Conservation (phyloP, 2,888 invertebrate genomes). For the Hedychridium roseum region DNA sequence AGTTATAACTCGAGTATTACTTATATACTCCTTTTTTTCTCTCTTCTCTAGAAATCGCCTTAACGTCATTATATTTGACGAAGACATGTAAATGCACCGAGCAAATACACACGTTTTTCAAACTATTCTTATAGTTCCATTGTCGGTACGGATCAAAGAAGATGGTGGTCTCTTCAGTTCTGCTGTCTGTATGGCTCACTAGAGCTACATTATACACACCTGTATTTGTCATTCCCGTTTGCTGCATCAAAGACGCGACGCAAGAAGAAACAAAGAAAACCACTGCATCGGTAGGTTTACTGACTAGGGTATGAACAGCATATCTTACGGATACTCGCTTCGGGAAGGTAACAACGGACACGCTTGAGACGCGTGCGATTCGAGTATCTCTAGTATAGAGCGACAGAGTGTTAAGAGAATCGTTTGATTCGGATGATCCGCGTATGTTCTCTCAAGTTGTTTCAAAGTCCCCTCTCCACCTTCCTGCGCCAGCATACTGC, state of each 20-base stretch:
- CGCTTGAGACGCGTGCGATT: conserved; percentile 55
- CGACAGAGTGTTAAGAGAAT: conserved; percentile 57
- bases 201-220: no score
- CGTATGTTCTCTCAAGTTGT: conserved; percentile 56
- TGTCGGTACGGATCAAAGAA: background rate
- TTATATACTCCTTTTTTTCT: conserved; percentile 1
- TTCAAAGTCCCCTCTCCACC: conserved; percentile 68
- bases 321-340: conserved; percentile 27
- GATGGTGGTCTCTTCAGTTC: no score
- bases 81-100: conserved; percentile 34
- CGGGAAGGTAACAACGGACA: conserved; percentile 31
- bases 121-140: no score
- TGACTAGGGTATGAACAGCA: conserved; percentile 51
- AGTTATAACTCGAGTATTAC: conserved; percentile 30
- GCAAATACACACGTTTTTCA: no score
- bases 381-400: conserved; percentile 58
- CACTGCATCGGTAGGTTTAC: conserved; percentile 42
- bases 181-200: no score
- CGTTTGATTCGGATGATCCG: conserved; percentile 53
- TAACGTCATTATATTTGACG: conserved; percentile 25
- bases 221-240: no score
- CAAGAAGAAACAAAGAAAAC: conserved; percentile 33
- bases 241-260: no score
- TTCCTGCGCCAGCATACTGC: conserved; percentile 72
- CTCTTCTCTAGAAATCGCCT: no score